Conservation (phyloP, 2,888 invertebrate genomes). For the Drosophila tripunctata region DNA sequence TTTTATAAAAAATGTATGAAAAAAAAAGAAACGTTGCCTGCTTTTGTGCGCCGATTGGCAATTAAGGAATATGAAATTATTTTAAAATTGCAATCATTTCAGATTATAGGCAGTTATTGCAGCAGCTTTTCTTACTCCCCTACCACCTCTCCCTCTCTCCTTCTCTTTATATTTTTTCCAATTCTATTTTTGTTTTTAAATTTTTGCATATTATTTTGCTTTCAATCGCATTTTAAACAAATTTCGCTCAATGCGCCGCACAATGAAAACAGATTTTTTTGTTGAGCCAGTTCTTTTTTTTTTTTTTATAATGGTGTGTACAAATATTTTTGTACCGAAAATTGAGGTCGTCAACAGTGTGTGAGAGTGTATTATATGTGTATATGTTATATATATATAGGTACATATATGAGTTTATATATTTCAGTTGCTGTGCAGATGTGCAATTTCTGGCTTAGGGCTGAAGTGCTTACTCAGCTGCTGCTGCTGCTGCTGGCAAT, state of each 20-base stretch:
- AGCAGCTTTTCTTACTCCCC: slow-evolving; percentile 10
- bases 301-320: slow-evolving; percentile 29
- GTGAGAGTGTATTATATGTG: slow-evolving; percentile 16
- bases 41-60: slow-evolving; percentile 46
- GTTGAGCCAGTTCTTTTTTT: too few species aligned
- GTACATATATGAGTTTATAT: slow-evolving; percentile 12
- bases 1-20: slow-evolving; percentile 8
- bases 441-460: slow-evolving; percentile 65
- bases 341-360: slow-evolving; percentile 66
- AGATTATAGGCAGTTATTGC: slow-evolving; percentile 23
- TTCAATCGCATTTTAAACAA: slow-evolving; percentile 19
- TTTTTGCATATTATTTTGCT: slow-evolving; percentile 2
- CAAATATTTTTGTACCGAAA: slow-evolving; percentile 65
- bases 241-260: slow-evolving; percentile 59
- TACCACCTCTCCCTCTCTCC: background rate
- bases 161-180: background rate
- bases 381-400: slow-evolving; percentile 10
- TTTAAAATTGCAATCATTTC: slow-evolving; percentile 12
- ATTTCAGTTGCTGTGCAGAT: slow-evolving; percentile 21
- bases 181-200: slow-evolving; percentile 22
- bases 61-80: slow-evolving; percentile 48
- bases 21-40: background rate
- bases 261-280: slow-evolving; percentile 54
- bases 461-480: slow-evolving; percentile 56
- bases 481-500: slow-evolving; percentile 38